Evolutionary conservation across 2,113 vertebrate genomes (phyloP), one percentile per base, ranked within the genome.

Genomic region (Okapia johnstoni): DNA sequence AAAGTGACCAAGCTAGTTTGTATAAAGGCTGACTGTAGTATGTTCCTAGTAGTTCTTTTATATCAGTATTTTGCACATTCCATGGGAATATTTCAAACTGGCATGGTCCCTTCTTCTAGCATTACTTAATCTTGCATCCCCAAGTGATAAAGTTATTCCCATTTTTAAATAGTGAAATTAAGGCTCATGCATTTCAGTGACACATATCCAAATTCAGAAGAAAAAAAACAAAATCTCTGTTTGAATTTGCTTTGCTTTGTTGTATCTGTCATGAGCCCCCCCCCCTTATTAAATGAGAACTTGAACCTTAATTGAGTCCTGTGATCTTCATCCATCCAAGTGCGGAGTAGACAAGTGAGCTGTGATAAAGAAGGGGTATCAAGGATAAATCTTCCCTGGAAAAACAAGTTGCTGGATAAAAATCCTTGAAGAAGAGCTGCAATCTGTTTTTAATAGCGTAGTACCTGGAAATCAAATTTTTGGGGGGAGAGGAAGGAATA

Each of bases 1-100:
- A 97, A 98, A 98, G 96, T 97, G 97, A 93, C 97, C 97, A 97
- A 97, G 84, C 96, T 93, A 97, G 92, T 96, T 94, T 96, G 94
- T 98, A 81, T 96, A 97, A 97, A 96, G 48, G 84, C 96, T 87
- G 84, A 90, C 93, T 94, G 61, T 52, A 91, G 61, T 77, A 93
- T 54, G 63, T 87, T 97, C 93, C 77, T 52, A 92, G 87, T 61
- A 61, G 40, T 94, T 95, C 70, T 77, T 90, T 97, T 87, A 66
- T 61, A 95, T 66, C 84, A 83, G 14, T 90, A 50, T 85, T 94
- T 87, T 93, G 43, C 79, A 91, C 25, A 33, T 94, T 96, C 61
- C 61, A 60, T 52, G 76, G 77, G 85, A 92, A 88, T 92, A 85
- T 91, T 94, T 94, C 80, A 54, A 54, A 94, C 48, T 95, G 61